Conservation (phyloP, 53 echinoderm and acorn worm species). For the Holothuria scabra region DNA sequence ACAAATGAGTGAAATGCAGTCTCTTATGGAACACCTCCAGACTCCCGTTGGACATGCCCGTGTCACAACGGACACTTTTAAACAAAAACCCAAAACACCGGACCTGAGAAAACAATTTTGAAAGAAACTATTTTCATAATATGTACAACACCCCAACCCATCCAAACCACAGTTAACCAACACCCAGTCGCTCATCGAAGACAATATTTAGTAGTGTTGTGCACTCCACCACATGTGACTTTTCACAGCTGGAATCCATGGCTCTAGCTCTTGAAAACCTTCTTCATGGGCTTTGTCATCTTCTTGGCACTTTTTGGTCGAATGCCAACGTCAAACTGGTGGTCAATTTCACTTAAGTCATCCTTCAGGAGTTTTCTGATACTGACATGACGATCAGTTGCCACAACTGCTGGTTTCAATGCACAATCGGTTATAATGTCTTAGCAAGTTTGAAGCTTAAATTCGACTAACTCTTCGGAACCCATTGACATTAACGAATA, state of each 20-base stretch:
- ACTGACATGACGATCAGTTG: constrained; percentile 50
- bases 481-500: constrained; percentile 51
- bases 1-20: constrained; percentile 48
- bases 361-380: constrained; percentile 28
- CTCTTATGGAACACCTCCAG: constrained; percentile 63
- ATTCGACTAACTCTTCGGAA: constrained; percentile 12
- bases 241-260: constrained; percentile 43
- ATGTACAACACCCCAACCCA: too few species aligned
- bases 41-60: constrained; percentile 65
- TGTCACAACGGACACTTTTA: constrained; percentile 43
- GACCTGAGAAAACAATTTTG: too few species aligned
- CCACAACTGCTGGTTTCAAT: background rate
- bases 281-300: constrained; percentile 17
- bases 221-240: constrained; percentile 64
- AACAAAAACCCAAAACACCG: too few species aligned
- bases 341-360: constrained; percentile 18
- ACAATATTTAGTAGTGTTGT: constrained; percentile 36
- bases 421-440: background rate
- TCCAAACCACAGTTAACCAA: too few species aligned
- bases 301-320: constrained; percentile 42
- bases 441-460: constrained; percentile 4
- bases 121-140: too few species aligned
- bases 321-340: constrained; percentile 42
- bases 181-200: constrained; percentile 46
- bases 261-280: constrained; percentile 28